A percentile compares a stretch with the other conserved stretches of the same genome.
These are phyloP conservation scores for Pocillopora grandis DNA, from an alignment of 92 coral and sea anemone genomes.

Conservation along the genomic window DNA sequence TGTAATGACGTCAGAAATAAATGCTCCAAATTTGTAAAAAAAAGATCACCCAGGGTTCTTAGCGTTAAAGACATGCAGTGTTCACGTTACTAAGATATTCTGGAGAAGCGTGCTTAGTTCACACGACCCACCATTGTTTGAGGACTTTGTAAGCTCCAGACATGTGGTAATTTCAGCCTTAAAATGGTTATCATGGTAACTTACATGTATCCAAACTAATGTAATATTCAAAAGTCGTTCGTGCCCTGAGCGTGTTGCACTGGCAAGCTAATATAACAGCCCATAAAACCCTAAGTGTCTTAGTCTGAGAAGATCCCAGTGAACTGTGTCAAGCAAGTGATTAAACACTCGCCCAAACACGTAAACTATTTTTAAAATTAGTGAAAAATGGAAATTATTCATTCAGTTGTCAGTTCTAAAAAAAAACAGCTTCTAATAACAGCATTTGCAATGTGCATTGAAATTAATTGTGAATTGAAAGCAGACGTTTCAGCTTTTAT, in stretches of 20 bases:
- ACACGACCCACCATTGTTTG: neutral
- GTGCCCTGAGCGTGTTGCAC: neutral
- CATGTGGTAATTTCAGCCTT: neutral
- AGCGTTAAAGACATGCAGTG: neutral
- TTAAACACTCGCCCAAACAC: neutral
- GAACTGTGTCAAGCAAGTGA: conserved; percentile 1
- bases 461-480: too few species aligned
- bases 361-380: neutral
- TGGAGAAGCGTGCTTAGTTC: neutral
- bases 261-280: neutral
- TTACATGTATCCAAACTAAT: neutral
- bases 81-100: conserved; percentile 13
- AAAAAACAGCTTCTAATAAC: too few species aligned
- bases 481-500: too few species aligned
- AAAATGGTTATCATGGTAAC: neutral
- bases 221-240: conserved; percentile 4
- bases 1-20: too few species aligned
- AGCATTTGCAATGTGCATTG: too few species aligned
- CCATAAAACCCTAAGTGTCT: neutral
- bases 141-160: neutral
- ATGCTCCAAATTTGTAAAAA: too few species aligned
- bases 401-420: too few species aligned
- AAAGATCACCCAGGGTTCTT: too few species aligned
- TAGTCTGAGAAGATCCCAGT: neutral
- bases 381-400: too few species aligned